phyloP scores from a whole-genome alignment of 1,140 invertebrate species.

The Drosophila ogumai region DNA sequence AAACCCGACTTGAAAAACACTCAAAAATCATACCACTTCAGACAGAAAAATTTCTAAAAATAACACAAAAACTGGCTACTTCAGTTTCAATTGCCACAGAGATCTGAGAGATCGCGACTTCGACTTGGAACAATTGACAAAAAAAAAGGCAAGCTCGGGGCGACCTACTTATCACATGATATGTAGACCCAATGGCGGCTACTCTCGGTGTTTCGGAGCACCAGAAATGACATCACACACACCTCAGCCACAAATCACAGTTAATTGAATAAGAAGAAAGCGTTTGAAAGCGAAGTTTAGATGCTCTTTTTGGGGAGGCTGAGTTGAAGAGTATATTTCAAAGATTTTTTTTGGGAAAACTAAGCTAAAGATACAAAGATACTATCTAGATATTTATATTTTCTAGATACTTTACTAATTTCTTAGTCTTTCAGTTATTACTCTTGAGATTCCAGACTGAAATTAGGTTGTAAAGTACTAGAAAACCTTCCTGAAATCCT shows the following conservation, averaged over 20 bases:
- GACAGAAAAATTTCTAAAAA: conserved; percentile 63
- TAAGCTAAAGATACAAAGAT: neutral
- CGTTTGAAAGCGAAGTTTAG: conserved; percentile 1
- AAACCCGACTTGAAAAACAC: conserved; percentile 42
- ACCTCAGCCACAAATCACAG: conserved; percentile 65
- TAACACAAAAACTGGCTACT: conserved; percentile 42
- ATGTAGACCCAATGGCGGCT: conserved; percentile 54
- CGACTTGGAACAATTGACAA: conserved; percentile 64
- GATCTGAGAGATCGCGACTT: conserved; percentile 57
- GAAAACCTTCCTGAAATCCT: neutral
- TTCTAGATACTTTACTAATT: neutral
- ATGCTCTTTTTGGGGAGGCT: conserved; percentile 14
- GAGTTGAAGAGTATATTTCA: neutral
- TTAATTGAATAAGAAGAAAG: conserved; percentile 46
- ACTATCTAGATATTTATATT: neutral
- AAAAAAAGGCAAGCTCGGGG: conserved; percentile 26
- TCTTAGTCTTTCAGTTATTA: too few species aligned
- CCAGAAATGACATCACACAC: conserved; percentile 71
- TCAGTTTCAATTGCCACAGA: conserved; percentile 68
- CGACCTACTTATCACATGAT: conserved; percentile 63
- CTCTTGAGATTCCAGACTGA: neutral
- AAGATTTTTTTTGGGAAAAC: too few species aligned
- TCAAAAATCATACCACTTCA: conserved; percentile 53
- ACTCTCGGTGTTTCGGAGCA: conserved; percentile 40
- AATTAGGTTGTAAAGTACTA: neutral